Evolutionary conservation across 2,797 vertebrate genomes (phyloP).

Genomic region (Sitta carolinensis): DNA sequence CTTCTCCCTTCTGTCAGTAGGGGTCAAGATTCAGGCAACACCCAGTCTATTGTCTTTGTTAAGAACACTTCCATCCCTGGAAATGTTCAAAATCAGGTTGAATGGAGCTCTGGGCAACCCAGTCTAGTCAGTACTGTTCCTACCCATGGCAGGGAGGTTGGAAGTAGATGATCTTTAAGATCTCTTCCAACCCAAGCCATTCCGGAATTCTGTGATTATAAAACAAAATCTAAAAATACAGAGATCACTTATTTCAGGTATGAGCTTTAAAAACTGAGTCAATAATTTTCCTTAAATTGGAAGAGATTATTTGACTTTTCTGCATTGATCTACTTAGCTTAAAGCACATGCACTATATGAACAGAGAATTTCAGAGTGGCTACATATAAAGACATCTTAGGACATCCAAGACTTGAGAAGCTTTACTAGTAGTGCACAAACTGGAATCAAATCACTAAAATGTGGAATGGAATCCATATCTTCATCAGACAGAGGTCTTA

Average conservation of each 20-base stretch:
- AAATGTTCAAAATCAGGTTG: background rate
- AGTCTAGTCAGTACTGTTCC: background rate
- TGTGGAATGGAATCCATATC: background rate
- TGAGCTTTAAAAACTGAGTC: background rate
- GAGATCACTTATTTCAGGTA: background rate
- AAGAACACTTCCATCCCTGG: background rate
- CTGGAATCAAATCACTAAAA: background rate
- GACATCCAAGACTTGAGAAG: background rate
- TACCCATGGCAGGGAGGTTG: background rate
- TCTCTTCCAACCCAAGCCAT: background rate
- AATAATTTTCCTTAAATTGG: background rate
- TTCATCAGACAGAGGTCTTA: background rate
- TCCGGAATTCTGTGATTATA: background rate
- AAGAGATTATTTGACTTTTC: background rate
- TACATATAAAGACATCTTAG: background rate
- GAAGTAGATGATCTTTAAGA: background rate
- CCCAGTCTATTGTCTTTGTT: background rate
- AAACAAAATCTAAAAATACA: background rate
- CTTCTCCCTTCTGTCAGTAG: accelerated
- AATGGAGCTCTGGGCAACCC: background rate
- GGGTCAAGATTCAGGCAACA: background rate
- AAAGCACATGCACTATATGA: background rate
- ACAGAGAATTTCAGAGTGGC: background rate
- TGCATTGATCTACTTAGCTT: background rate
- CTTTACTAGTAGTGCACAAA: background rate